Conservation (phyloP, 2,113 vertebrate species). For the Stegostoma tigrinum region DNA sequence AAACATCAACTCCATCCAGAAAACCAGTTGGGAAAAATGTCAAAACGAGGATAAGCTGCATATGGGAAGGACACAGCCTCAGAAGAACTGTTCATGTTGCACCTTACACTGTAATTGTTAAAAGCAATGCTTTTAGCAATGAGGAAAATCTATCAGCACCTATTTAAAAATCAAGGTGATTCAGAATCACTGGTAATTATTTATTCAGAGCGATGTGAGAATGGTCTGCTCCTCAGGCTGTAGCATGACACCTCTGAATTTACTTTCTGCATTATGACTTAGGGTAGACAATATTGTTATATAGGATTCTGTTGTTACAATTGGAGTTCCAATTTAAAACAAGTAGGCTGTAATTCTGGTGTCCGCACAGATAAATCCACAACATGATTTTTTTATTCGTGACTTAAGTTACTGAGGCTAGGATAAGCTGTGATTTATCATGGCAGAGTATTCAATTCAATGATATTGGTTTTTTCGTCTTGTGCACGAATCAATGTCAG, state of each 20-base stretch:
- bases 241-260: background rate
- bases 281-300: background rate
- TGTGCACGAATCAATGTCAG: background rate
- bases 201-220: background rate
- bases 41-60: background rate
- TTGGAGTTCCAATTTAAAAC: background rate
- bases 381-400: background rate
- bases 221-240: background rate
- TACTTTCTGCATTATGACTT: background rate
- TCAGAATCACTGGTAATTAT: background rate
- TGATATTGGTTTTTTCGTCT: background rate
- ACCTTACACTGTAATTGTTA: background rate
- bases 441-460: background rate
- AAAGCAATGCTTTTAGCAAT: background rate
- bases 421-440: background rate
- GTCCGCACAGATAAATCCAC: background rate
- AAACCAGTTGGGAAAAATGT: background rate
- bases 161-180: background rate
- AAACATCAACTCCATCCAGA: background rate
- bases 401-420: background rate
- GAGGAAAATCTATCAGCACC: background rate
- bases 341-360: background rate
- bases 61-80: background rate
- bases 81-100: background rate
- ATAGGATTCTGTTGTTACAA: background rate